Evolutionary conservation across 2,797 vertebrate species (phyloP).

Genomic region (Labeo calbasu): DNA sequence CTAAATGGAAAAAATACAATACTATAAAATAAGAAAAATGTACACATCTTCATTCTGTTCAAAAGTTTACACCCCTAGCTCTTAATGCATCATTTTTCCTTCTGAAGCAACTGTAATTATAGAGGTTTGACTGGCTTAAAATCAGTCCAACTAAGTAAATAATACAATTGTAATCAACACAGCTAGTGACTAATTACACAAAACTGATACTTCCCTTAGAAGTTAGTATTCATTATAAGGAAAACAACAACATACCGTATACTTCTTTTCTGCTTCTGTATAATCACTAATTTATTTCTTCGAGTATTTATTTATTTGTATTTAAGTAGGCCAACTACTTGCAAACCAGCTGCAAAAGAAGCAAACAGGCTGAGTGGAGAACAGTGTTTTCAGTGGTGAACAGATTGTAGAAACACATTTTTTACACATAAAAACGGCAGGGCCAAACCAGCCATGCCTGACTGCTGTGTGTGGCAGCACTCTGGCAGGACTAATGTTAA

Average conservation of each 20-base stretch:
- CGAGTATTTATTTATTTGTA: neutral
- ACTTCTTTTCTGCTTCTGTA: neutral
- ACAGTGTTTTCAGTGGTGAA: neutral
- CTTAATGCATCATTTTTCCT: too few relatives aligned
- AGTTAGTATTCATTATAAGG: neutral
- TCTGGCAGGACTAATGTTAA: neutral
- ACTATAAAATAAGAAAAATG: too few relatives aligned
- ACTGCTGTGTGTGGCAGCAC: constrained; percentile 23
- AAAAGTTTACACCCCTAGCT: too few relatives aligned
- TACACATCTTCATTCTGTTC: too few relatives aligned
- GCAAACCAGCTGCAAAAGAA: neutral
- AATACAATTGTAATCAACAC: neutral
- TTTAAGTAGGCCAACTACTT: constrained; percentile 1
- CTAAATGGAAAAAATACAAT: too few relatives aligned
- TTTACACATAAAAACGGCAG: constrained; percentile 20
- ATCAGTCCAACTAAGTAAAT: too few relatives aligned
- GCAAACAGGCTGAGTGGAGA: neutral
- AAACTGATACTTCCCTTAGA: neutral
- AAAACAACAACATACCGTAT: neutral
- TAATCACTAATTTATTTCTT: neutral
- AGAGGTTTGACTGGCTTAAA: too few relatives aligned
- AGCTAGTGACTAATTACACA: neutral
- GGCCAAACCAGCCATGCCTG: constrained; percentile 21
- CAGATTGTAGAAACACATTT: constrained; percentile 18
- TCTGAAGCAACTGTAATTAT: too few relatives aligned